These are phyloP conservation scores for Dione juno DNA, from an alignment of 2,888 invertebrate species.

Conservation along the genomic window DNA sequence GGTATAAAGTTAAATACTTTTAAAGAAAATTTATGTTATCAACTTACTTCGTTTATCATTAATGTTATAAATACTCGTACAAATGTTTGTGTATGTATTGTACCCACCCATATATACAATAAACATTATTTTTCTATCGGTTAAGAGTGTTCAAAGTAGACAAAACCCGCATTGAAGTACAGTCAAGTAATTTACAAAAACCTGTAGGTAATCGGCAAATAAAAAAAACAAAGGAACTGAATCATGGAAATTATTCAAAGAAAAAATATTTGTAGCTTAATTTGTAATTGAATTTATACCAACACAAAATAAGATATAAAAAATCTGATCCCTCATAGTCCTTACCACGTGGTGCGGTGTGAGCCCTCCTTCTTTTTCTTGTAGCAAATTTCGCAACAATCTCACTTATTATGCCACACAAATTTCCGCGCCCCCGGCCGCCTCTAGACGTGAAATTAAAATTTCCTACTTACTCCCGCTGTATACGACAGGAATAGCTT, in stretches of 20 bases:
- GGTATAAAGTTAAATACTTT: too few relatives aligned
- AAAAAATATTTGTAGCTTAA: too few relatives aligned
- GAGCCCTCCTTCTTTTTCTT: conserved; percentile 83
- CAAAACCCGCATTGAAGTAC: neutral
- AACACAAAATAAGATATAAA: neutral
- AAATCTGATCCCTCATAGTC: conserved; percentile 56
- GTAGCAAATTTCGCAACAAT: conserved; percentile 84
- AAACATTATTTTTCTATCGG: neutral
- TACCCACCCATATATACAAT: neutral
- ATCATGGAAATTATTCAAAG: too few relatives aligned
- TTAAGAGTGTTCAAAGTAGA: neutral
- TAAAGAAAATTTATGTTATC: too few relatives aligned
- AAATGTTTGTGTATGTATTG: neutral
- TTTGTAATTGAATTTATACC: neutral
- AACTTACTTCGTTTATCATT: neutral
- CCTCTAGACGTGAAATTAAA: conserved; percentile 82
- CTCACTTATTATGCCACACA: conserved; percentile 84
- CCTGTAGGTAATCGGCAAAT: neutral
- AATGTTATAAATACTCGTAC: neutral
- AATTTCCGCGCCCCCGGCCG: conserved; percentile 79
- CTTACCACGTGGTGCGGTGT: conserved; percentile 55
- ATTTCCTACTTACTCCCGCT: conserved; percentile 79
- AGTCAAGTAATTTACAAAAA: neutral
- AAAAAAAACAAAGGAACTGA: too few relatives aligned
- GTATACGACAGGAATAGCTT: conserved; percentile 75